Conservation (phyloP, 2,888 invertebrate genomes). For the Smittia sp. region DNA sequence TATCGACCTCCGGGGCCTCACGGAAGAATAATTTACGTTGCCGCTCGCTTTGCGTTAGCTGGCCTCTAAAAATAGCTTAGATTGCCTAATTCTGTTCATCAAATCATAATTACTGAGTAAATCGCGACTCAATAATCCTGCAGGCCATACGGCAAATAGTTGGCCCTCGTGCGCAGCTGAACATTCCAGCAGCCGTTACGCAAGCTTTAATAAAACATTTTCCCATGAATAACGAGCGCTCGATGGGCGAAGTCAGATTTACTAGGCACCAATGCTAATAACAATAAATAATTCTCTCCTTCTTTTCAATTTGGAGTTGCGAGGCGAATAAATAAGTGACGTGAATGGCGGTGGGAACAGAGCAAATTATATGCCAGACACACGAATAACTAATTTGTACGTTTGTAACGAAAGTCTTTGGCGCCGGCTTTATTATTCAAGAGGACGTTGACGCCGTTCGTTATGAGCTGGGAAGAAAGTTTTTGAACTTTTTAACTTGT, state of each 20-base stretch:
- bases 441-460: neutral
- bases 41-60: neutral
- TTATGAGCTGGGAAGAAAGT: too few relatives aligned
- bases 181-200: neutral
- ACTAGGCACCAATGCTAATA: too few relatives aligned
- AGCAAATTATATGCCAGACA: conserved; percentile 9
- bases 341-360: neutral
- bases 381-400: conserved; percentile 3
- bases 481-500: too few relatives aligned
- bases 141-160: too few relatives aligned
- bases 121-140: neutral
- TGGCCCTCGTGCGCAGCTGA: neutral
- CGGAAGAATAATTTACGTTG: neutral
- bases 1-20: neutral
- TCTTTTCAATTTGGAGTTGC: too few relatives aligned
- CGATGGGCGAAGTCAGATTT: neutral
- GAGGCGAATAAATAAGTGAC: neutral
- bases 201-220: neutral
- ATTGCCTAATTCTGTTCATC: neutral
- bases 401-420: neutral
- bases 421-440: neutral
- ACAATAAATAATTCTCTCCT: too few relatives aligned
- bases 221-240: neutral
- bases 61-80: neutral
- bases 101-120: neutral